Evolutionary conservation across 2,113 vertebrate genomes (phyloP).

Genomic region (Bettongia penicillata): DNA sequence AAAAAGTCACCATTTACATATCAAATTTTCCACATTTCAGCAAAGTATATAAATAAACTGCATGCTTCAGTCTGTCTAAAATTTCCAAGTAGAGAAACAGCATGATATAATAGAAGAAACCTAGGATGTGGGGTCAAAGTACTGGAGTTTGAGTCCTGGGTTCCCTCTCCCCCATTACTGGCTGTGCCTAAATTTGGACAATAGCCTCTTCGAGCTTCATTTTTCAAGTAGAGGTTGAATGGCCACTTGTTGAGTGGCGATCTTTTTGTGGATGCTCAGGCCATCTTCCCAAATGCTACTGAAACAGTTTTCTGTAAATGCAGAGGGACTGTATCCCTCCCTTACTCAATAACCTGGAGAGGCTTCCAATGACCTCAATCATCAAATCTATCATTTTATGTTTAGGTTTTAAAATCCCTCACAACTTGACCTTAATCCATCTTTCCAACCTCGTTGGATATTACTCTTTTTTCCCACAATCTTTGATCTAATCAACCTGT

Average conservation of each 20-base stretch:
- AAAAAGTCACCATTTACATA: slow-evolving; percentile 9
- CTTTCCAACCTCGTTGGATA: no score
- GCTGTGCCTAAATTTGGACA: neutral
- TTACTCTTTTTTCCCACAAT: neutral
- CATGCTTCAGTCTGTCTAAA: neutral
- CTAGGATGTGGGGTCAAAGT: neutral
- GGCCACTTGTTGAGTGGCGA: neutral
- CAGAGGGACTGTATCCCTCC: neutral
- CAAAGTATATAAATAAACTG: slow-evolving; percentile 28
- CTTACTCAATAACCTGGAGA: neutral
- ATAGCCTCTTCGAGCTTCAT: neutral
- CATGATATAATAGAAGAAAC: neutral
- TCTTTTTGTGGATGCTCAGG: neutral
- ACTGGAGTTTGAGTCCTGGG: neutral
- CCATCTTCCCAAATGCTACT: neutral
- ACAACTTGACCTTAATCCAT: neutral
- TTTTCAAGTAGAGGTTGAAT: neutral
- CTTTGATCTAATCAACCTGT: neutral
- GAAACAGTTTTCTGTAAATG: neutral
- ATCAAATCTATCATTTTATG: neutral
- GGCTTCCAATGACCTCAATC: neutral
- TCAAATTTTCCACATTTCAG: slow-evolving; percentile 34
- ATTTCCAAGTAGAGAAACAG: neutral
- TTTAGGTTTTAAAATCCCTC: neutral
- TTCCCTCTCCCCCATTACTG: neutral